Conservation (phyloP, 2,797 vertebrate species). For the Argyrosomus regius region DNA sequence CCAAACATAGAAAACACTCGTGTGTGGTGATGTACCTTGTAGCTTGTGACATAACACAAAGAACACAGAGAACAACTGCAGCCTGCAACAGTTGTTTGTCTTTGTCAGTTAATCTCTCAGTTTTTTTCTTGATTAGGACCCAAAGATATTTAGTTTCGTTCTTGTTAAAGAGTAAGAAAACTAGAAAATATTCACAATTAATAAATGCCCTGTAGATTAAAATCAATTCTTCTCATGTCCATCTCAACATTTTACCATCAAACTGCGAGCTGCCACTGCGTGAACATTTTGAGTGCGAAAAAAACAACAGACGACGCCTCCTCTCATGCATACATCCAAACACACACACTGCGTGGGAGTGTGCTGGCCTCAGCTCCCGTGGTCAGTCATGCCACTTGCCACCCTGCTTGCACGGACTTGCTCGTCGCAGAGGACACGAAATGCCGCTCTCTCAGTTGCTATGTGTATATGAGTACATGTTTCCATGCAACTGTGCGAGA, state of each 20-base stretch:
- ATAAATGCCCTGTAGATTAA: not conserved
- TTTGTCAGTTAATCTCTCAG: not conserved
- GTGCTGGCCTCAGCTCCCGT: constrained; percentile 15
- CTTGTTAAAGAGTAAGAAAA: not conserved
- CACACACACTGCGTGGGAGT: constrained; percentile 1
- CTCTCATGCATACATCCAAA: not conserved
- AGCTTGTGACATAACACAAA: not conserved
- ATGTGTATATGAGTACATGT: constrained; percentile 28
- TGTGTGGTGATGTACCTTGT: not conserved
- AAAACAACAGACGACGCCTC: not conserved
- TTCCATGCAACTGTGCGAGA: constrained; percentile 49
- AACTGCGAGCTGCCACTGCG: not conserved
- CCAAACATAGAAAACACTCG: not conserved
- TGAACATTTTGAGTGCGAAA: not conserved
- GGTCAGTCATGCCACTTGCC: constrained; percentile 45
- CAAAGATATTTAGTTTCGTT: not conserved
- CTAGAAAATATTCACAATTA: not conserved
- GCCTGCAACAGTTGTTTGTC: not conserved
- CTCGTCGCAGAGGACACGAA: constrained; percentile 30
- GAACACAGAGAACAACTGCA: not conserved
- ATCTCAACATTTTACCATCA: not conserved
- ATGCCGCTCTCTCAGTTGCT: constrained; percentile 30
- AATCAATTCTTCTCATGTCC: not conserved
- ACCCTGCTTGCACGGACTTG: constrained; percentile 41
- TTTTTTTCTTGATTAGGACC: not conserved